phyloP scores from a whole-genome alignment of 2,113 vertebrate genomes.

The Trogon melanurus region DNA sequence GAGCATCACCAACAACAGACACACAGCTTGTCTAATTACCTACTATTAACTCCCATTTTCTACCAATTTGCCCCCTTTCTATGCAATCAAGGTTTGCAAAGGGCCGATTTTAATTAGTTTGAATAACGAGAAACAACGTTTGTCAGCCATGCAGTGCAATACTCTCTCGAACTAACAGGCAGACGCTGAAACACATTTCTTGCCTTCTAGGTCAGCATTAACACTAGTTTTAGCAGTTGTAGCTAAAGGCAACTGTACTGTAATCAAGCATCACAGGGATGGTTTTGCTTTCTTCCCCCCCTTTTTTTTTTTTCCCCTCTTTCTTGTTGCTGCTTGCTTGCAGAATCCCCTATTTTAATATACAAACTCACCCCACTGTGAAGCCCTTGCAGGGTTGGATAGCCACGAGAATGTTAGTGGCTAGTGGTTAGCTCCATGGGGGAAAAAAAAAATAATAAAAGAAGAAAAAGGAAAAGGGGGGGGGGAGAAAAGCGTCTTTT shows the following conservation, averaged over 20 bases:
- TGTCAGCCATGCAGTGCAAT: background rate
- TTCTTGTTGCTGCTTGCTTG: constrained; percentile 20
- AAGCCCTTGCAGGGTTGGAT: constrained; percentile 75
- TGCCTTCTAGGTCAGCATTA: constrained; percentile 60
- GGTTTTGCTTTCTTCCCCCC: background rate
- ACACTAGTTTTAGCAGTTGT: constrained; percentile 33
- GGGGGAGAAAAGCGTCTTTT: background rate
- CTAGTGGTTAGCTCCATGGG: constrained; percentile 77
- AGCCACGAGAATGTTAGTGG: constrained; percentile 71
- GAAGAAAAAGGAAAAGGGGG: background rate
- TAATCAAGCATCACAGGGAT: constrained; percentile 56
- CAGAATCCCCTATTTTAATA: constrained; percentile 69
- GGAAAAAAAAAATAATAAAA: background rate
- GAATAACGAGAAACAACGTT: constrained; percentile 50
- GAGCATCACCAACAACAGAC: background rate
- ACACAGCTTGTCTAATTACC: constrained; percentile 63
- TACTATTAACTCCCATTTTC: constrained; percentile 65
- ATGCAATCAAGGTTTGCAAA: constrained; percentile 67
- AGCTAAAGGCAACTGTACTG: constrained; percentile 61
- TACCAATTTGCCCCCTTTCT: constrained; percentile 50
- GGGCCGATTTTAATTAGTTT: constrained; percentile 59
- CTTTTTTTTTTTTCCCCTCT: no score
- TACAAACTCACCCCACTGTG: constrained; percentile 84
- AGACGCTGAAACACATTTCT: constrained; percentile 3
- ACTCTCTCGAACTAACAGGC: constrained; percentile 13